phyloP scores from a whole-genome alignment of 2,797 vertebrate species.

The Platalea minor region DNA sequence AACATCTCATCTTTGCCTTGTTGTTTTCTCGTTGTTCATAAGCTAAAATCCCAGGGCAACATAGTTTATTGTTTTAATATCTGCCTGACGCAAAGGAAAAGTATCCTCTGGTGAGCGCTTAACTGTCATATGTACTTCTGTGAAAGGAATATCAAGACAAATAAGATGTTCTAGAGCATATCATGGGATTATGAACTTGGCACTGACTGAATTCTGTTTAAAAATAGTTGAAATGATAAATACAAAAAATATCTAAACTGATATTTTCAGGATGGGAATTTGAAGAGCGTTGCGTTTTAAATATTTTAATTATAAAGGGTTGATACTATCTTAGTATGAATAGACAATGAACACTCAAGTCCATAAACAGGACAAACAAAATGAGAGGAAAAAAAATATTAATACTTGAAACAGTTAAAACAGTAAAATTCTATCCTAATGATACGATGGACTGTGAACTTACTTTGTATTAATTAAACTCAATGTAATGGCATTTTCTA shows the following conservation, averaged over 20 bases:
- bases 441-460: conserved; percentile 30
- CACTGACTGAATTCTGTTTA: conserved; percentile 19
- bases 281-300: neutral
- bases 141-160: conserved; percentile 78
- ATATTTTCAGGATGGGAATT: conserved; percentile 1
- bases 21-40: conserved; percentile 65
- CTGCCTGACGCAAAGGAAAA: conserved; percentile 74
- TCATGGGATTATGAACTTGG: conserved; percentile 33
- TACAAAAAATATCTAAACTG: neutral
- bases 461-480: conserved; percentile 68
- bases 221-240: conserved; percentile 22
- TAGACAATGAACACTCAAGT: neutral
- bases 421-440: neutral
- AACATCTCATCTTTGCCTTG: conserved; percentile 73
- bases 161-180: conserved; percentile 71
- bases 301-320: neutral
- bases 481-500: conserved; percentile 61
- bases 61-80: conserved; percentile 85
- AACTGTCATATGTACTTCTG: conserved; percentile 79
- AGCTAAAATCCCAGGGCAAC: conserved; percentile 72
- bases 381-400: neutral
- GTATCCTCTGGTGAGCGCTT: conserved; percentile 74
- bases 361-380: neutral
- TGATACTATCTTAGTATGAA: neutral
- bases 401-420: conserved; percentile 35